Evolutionary conservation across 2,797 vertebrate genomes (phyloP).

Genomic region (Natrix natrix): DNA sequence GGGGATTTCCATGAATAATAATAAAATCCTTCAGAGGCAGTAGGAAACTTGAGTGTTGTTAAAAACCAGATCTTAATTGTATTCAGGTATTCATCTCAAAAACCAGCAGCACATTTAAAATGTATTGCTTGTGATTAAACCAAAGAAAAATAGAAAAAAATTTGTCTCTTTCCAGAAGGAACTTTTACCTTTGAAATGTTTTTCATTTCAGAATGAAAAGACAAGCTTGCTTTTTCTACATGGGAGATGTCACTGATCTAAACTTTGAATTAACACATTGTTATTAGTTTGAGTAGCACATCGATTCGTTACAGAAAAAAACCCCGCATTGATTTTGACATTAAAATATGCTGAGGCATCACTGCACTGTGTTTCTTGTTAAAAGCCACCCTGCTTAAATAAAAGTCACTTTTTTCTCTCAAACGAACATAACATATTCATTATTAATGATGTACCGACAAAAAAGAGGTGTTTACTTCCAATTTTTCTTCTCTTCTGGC

Average conservation of each 20-base stretch:
- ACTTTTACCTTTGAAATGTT: not conserved
- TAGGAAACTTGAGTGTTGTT: not conserved
- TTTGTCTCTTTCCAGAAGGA: not conserved
- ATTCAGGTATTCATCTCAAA: not conserved
- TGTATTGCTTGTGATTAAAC: not conserved
- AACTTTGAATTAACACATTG: not conserved
- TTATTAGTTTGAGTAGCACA: not conserved
- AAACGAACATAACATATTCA: conserved; percentile 27
- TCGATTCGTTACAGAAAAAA: not conserved
- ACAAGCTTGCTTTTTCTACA: not conserved
- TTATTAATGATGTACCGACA: conserved; percentile 28
- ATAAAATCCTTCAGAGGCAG: not conserved
- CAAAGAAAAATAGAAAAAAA: not conserved
- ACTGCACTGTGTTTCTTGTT: not conserved
- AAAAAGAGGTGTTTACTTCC: not conserved
- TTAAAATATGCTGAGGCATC: not conserved
- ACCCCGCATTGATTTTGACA: conserved; percentile 21
- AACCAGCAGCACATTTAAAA: not conserved
- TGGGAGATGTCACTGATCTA: not conserved
- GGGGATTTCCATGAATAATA: not conserved
- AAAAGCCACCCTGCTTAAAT: conserved; percentile 20
- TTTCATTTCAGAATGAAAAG: not conserved
- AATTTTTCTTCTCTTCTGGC: not conserved
- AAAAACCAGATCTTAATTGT: not conserved
- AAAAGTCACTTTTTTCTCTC: conserved; percentile 20